phyloP scores from a whole-genome alignment of 2,888 invertebrate species.

The Callosobruchus maculatus region DNA sequence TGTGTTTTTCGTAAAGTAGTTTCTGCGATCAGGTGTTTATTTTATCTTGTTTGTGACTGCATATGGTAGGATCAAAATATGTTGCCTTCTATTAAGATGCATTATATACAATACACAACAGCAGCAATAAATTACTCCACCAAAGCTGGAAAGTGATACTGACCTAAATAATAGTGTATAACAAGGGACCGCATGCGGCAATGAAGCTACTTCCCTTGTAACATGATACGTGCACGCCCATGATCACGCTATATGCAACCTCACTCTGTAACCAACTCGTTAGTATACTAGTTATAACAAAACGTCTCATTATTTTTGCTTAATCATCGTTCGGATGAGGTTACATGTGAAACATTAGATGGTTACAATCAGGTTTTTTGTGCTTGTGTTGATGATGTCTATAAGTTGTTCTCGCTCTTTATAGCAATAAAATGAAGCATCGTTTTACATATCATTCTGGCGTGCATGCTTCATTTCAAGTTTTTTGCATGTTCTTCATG shows the following conservation, averaged over 20 bases:
- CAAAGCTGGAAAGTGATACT: too few species aligned
- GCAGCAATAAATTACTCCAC: too few species aligned
- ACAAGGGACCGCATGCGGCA: background rate
- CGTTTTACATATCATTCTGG: background rate
- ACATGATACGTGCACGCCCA: background rate
- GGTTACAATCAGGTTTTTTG: background rate
- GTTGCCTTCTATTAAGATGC: too few species aligned
- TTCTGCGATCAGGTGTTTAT: too few species aligned
- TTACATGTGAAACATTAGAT: slow-evolving; percentile 3
- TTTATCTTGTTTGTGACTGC: too few species aligned
- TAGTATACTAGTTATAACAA: slow-evolving; percentile 16
- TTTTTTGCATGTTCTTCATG: background rate
- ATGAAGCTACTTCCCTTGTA: background rate
- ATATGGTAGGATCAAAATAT: too few species aligned
- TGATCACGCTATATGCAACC: background rate
- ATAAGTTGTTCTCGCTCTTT: background rate
- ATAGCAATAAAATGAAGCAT: background rate
- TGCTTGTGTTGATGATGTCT: background rate
- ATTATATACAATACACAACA: too few species aligned
- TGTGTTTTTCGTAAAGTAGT: too few species aligned
- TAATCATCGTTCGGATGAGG: slow-evolving; percentile 17
- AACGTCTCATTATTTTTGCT: slow-evolving; percentile 21
- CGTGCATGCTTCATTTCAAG: background rate
- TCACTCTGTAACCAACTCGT: background rate
- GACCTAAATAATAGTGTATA: background rate